Conservation (phyloP, 2,888 invertebrate species). For the Yponomeuta malinellus region DNA sequence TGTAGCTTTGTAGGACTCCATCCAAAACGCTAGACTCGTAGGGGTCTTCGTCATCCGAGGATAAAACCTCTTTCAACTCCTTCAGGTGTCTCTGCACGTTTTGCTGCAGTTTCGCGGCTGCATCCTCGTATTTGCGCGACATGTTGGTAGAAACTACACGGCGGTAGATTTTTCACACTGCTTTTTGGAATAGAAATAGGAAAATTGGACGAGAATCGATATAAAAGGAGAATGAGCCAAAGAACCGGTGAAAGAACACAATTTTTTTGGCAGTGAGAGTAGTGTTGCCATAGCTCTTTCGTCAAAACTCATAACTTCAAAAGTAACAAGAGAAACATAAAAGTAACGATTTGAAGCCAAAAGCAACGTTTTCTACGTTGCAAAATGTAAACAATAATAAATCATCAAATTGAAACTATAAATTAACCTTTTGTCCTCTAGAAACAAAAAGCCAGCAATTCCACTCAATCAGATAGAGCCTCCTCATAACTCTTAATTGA, state of each 20-base stretch:
- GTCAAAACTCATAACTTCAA: too few species aligned
- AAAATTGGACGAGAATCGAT: background rate
- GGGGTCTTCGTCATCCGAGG: slow-evolving; percentile 66
- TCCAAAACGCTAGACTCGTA: slow-evolving; percentile 56
- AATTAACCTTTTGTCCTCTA: too few species aligned
- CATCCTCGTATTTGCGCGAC: slow-evolving; percentile 60
- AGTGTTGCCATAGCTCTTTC: too few species aligned
- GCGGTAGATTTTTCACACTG: background rate
- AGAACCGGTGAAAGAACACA: background rate
- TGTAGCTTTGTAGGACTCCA: slow-evolving; percentile 58
- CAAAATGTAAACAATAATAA: too few species aligned
- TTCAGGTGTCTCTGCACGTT: slow-evolving; percentile 64
- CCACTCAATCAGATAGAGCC: too few species aligned
- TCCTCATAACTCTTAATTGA: too few species aligned
- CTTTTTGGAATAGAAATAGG: background rate
- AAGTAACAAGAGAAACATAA: too few species aligned
- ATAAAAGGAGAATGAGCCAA: background rate
- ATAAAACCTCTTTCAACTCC: slow-evolving; percentile 60
- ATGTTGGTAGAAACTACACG: slow-evolving; percentile 29
- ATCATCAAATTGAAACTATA: too few species aligned
- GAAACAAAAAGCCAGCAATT: too few species aligned
- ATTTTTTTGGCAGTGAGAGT: too few species aligned
- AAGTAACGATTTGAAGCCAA: too few species aligned
- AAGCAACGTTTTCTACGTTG: too few species aligned
- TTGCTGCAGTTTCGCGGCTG: slow-evolving; percentile 62